Conservation (phyloP, 2,888 invertebrate species). For the Podabrus alpinus region DNA sequence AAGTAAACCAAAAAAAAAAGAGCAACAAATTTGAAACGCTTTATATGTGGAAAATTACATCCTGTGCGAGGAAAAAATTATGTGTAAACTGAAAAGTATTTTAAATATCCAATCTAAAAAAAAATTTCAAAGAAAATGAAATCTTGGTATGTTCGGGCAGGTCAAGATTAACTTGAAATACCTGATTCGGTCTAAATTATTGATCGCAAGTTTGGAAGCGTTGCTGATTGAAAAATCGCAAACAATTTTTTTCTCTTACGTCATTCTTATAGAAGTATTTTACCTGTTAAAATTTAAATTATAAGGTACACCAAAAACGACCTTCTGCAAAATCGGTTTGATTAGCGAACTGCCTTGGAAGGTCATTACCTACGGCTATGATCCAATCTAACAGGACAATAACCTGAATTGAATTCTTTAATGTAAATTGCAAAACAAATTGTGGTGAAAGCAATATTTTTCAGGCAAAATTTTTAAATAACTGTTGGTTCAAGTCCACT, state of each 20-base stretch:
- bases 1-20: background rate
- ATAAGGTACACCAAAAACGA: background rate
- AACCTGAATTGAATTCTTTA: background rate
- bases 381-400: slow-evolving; percentile 4
- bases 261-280: background rate
- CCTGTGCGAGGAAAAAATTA: background rate
- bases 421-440: background rate
- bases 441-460: background rate
- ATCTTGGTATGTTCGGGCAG: background rate
- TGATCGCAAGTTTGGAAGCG: background rate
- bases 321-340: slow-evolving; percentile 11
- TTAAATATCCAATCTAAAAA: too few relatives aligned
- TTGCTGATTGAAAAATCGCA: background rate
- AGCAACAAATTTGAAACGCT: background rate
- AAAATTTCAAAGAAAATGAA: background rate
- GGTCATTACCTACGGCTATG: slow-evolving; percentile 9
- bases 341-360: slow-evolving; percentile 22
- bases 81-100: background rate
- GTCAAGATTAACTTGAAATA: background rate
- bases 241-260: background rate
- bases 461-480: background rate
- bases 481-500: background rate
- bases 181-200: background rate
- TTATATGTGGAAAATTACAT: background rate
- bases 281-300: background rate